phyloP scores from a whole-genome alignment of 2,888 invertebrate species.

The Coelopa pilipes region DNA sequence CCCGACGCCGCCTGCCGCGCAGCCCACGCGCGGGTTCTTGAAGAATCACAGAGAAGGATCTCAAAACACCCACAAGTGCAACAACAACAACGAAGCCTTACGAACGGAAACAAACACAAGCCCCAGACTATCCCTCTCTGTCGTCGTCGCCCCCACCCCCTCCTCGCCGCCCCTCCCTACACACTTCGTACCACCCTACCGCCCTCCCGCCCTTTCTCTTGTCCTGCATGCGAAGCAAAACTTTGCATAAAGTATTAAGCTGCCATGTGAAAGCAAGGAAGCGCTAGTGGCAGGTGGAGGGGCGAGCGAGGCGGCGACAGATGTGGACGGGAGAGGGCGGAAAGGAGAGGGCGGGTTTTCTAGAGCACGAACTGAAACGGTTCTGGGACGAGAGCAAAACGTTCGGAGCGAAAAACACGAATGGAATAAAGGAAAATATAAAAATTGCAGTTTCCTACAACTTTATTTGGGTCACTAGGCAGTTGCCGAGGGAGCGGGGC shows the following conservation, averaged over 20 bases:
- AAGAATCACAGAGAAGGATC: neutral
- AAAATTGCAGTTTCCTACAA: neutral
- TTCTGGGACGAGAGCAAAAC: neutral
- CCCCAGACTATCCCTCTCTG: neutral
- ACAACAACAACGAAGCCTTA: neutral
- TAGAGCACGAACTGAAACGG: conserved; percentile 13
- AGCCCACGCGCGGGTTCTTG: neutral
- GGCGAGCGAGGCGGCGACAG: neutral
- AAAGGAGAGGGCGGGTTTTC: neutral
- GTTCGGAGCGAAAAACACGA: too few relatives aligned
- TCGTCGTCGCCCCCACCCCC: too few relatives aligned
- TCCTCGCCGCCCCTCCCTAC: too few relatives aligned
- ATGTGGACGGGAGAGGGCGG: neutral
- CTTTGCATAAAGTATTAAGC: conserved; percentile 1
- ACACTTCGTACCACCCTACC: too few relatives aligned
- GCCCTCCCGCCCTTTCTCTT: too few relatives aligned
- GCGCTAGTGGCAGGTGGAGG: too few relatives aligned
- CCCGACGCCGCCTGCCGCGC: neutral
- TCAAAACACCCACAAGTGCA: neutral
- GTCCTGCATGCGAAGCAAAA: neutral
- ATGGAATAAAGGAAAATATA: too few relatives aligned
- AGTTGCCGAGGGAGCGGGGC: neutral
- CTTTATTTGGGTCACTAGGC: conserved; percentile 29
- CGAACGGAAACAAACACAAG: conserved; percentile 3
- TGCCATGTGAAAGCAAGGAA: too few relatives aligned